Percentiles rank a stretch among this genome's conserved stretches.
Evolutionary conservation across 2,113 vertebrate genomes (phyloP).

Genomic region (rat (Rattus norvegicus)): DNA sequence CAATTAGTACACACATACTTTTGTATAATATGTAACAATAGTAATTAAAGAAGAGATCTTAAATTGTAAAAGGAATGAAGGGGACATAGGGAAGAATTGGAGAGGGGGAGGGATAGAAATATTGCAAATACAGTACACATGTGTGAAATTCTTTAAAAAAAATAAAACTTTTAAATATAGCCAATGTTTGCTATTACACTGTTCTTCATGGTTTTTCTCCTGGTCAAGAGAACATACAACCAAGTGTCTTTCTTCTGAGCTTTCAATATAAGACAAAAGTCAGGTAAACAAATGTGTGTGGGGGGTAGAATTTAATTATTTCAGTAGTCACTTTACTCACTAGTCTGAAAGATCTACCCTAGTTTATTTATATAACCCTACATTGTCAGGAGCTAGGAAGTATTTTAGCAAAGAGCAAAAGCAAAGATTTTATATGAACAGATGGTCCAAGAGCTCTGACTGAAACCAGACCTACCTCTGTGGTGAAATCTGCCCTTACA

Average conservation of each 20-base stretch:
- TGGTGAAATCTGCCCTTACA: background rate
- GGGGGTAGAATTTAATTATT: background rate
- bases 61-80: background rate
- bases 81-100: background rate
- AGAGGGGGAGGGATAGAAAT: background rate
- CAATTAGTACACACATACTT: background rate
- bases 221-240: background rate
- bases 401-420: conserved; percentile 19
- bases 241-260: conserved; percentile 45
- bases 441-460: background rate
- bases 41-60: background rate
- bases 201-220: background rate
- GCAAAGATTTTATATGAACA: background rate
- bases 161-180: background rate
- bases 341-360: background rate
- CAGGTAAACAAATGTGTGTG: background rate
- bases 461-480: background rate
- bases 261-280: conserved; percentile 28
- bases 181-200: background rate
- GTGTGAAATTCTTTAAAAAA: background rate
- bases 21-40: background rate
- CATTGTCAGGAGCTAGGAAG: background rate
- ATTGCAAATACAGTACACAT: background rate
- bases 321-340: background rate
- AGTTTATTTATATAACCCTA: background rate